phyloP scores from a whole-genome alignment of 2,888 invertebrate genomes.

The Caenorhabditis becei region DNA sequence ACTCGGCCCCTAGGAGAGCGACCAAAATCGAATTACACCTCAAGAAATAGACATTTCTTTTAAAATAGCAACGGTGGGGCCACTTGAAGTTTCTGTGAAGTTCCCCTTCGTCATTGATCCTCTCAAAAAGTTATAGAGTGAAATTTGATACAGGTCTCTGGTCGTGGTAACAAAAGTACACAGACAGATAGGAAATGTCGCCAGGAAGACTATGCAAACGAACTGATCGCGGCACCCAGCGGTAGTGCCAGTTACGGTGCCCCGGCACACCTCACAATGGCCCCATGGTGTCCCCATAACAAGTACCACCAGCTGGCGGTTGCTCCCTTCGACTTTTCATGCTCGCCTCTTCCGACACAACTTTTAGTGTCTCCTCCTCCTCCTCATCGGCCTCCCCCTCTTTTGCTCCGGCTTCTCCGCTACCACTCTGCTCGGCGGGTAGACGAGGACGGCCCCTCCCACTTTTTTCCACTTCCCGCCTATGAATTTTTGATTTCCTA shows the following conservation, averaged over 20 bases:
- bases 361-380: conserved; percentile 52
- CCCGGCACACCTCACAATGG: no score
- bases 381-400: conserved; percentile 13
- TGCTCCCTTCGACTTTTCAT: conserved; percentile 18
- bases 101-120: background rate
- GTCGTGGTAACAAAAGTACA: conserved; percentile 7
- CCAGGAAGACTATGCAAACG: background rate
- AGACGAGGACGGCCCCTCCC: conserved; percentile 3
- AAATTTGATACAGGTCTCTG: background rate
- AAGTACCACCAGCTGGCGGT: conserved; percentile 2
- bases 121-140: conserved; percentile 4
- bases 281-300: background rate
- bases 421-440: conserved; percentile 12
- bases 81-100: background rate
- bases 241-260: background rate
- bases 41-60: conserved; percentile 23
- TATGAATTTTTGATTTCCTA: conserved; percentile 49
- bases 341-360: conserved; percentile 33
- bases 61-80: conserved; percentile 4
- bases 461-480: conserved; percentile 22
- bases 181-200: background rate
- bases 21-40: conserved; percentile 57
- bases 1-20: conserved; percentile 24
- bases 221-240: background rate
- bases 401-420: conserved; percentile 24